phyloP scores from a whole-genome alignment of 1,140 invertebrate species.

The Eciton burchellii region DNA sequence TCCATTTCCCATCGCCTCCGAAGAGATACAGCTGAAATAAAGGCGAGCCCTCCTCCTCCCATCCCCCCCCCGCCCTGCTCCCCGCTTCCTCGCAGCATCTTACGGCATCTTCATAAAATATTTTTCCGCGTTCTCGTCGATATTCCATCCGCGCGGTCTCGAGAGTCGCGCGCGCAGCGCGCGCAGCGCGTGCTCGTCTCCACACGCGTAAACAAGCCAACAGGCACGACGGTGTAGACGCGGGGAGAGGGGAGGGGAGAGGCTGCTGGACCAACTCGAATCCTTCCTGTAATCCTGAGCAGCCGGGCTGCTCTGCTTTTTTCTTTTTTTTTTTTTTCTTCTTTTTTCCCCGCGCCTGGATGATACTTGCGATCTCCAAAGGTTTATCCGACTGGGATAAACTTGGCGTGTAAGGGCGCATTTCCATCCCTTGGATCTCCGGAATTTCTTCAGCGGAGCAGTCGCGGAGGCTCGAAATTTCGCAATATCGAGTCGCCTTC shows the following conservation, averaged over 20 bases:
- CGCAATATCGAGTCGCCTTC: too few species aligned
- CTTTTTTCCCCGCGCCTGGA: conserved; percentile 1
- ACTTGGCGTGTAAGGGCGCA: too few species aligned
- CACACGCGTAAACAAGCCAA: background rate
- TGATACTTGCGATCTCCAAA: background rate
- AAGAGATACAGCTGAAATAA: conserved; percentile 25
- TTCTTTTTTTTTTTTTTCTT: too few species aligned
- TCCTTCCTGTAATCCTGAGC: conserved; percentile 75
- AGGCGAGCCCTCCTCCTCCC: background rate
- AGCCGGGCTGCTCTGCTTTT: too few species aligned
- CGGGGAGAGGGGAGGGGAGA: background rate
- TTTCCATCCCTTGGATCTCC: background rate
- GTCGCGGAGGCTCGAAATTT: background rate
- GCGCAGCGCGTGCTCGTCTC: background rate
- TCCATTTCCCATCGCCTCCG: conserved; percentile 35
- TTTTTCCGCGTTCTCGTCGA: conserved; percentile 59
- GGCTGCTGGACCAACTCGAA: conserved; percentile 54
- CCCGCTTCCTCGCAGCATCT: too few species aligned
- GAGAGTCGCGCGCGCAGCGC: conserved; percentile 53
- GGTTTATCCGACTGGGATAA: background rate
- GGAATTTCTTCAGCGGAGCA: background rate
- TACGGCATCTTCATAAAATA: conserved; percentile 54
- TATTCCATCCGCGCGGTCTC: conserved; percentile 68
- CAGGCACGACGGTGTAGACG: conserved; percentile 44
- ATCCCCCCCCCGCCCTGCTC: too few species aligned